Conservation (phyloP, 1,140 invertebrate species). For the Orius laevigatus region DNA sequence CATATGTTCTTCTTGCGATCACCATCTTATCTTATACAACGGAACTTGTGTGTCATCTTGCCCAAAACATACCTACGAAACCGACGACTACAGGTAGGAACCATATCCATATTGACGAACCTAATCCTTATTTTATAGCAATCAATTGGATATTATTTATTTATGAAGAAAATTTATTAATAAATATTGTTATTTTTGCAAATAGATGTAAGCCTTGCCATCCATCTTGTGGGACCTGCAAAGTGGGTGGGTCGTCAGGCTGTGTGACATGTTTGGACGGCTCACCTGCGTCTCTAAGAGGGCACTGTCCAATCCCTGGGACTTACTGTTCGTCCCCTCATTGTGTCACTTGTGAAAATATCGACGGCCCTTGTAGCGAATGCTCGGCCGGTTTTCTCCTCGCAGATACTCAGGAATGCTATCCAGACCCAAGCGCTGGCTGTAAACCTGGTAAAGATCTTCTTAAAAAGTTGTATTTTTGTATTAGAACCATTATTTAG, state of each 20-base stretch:
- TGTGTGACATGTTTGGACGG: conserved; percentile 51
- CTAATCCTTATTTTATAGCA: no score
- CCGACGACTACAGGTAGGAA: conserved; percentile 57
- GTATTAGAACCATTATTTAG: conserved; percentile 9
- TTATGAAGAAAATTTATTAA: not conserved
- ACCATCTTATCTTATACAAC: conserved; percentile 59
- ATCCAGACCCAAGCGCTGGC: conserved; percentile 21
- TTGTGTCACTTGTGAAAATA: conserved; percentile 1
- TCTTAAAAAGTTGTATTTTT: not conserved
- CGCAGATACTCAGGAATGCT: not conserved
- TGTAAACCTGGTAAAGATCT: conserved; percentile 36
- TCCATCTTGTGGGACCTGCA: conserved; percentile 63
- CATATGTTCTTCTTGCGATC: conserved; percentile 63
- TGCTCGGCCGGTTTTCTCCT: conserved; percentile 3
- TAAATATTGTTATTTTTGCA: not conserved
- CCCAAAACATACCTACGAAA: conserved; percentile 61
- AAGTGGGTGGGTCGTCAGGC: conserved; percentile 52
- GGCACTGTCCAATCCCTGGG: conserved; percentile 28
- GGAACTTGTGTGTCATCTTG: conserved; percentile 63
- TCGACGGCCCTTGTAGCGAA: not conserved
- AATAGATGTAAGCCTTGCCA: conserved; percentile 39
- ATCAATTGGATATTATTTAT: conserved; percentile 1
- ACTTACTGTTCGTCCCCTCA: conserved; percentile 47
- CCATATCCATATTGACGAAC: not conserved
- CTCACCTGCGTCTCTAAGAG: conserved; percentile 16